Conservation (phyloP, 2,113 vertebrate species). For the Columba janthina region DNA sequence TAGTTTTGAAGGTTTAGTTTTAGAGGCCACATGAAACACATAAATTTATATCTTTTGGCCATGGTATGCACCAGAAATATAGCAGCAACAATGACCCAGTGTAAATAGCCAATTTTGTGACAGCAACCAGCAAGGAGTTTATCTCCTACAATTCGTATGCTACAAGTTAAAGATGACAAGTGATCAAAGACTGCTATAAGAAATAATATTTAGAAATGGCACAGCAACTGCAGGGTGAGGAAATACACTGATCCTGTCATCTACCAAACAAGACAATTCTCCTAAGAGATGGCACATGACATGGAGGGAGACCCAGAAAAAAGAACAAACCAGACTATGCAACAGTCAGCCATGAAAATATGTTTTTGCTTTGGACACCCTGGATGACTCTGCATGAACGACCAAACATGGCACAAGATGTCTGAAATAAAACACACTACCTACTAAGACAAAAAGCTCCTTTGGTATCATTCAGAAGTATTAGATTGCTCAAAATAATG, state of each 20-base stretch:
- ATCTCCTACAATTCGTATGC: not conserved
- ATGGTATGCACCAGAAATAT: not conserved
- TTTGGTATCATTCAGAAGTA: not conserved
- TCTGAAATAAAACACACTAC: not conserved
- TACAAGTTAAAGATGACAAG: not conserved
- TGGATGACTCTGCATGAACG: not conserved
- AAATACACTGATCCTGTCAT: not conserved
- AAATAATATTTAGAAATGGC: not conserved
- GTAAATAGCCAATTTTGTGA: not conserved
- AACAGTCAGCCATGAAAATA: not conserved
- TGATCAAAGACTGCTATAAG: not conserved
- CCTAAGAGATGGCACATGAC: not conserved
- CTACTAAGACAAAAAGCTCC: not conserved
- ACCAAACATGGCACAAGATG: not conserved
- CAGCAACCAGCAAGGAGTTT: not conserved
- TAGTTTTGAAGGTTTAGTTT: not conserved
- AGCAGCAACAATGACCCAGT: not conserved
- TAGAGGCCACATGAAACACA: not conserved
- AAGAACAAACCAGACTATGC: not conserved
- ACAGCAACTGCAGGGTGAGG: not conserved
- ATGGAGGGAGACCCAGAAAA: not conserved
- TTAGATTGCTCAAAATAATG: not conserved
- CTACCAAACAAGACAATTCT: not conserved
- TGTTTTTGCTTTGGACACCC: not conserved
- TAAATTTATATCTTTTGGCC: accelerated